Base-by-base conservation (phyloP, 2,797 vertebrate species). In the Argya squamiceps region DNA sequence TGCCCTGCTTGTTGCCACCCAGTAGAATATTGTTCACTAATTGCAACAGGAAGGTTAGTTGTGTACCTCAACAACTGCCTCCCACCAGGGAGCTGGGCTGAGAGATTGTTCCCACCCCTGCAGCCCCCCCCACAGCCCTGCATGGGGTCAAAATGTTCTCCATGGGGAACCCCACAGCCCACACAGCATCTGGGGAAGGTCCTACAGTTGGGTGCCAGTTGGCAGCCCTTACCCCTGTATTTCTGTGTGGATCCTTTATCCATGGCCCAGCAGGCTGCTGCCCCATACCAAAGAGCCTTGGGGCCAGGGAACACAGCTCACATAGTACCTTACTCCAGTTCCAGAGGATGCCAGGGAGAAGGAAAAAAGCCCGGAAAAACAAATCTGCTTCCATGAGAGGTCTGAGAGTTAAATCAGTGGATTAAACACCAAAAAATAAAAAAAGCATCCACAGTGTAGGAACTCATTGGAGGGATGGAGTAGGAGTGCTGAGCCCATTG, bases 191-290 rank as follows among this genome's bases (percentile, higher is more conserved):
- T 59, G 30, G 50, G 62, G 21, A 64, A 84, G 39, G 46, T 4
- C 24, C 44, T 59, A 44, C 27, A 37, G 46, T 12, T 63, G 49
- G 23, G 11, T 37, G 47, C 43, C 44, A 32, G 17, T 26, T 69
- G 55, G 30, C 34, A 69, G 47, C 30, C 41, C 47, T 47, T 39
- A 19, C 2, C 7, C 21, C 27, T 21, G 5, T 46, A 55, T 55
- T 84, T 81, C 87, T 86, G 73, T 23, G 8, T 64, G 70, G 50
- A 55, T 88, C 47, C 53, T 94, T 95, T 83, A 95, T 63, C 55
- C 63, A 27, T 50, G 5, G 58, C 62, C 22, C 89, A 94, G 75
- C 80, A 84, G 73, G 60, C 58, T 71, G 8, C 32, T 9, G 3
- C 11, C 41, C 65, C 36, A 56, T 37, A 53, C n/a, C 50, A 55